Base-by-base conservation (phyloP, 2,888 invertebrate species). In the Aromia moschata region DNA sequence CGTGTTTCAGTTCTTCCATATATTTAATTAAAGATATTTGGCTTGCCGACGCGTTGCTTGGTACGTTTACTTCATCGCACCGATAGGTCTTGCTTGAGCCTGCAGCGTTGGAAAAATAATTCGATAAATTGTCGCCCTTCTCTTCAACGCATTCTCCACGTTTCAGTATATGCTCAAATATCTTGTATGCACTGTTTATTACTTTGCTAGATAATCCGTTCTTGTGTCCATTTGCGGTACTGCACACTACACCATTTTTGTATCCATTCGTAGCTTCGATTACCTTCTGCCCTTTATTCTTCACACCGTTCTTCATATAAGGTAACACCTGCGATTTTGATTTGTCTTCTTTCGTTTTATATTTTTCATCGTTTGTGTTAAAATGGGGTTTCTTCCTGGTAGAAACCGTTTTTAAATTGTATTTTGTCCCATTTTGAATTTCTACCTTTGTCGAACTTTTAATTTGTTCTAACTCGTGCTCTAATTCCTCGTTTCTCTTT, bases 401-500 rank as follows among this genome's bases (percentile, higher is more conserved):
- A 5, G 37, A 15, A n/a, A 38, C 30, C 15, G 38, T 18, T 30
- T 38, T 15, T 3, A 43, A 18, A n/a, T 38, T 20, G 16, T 18
- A 37, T 15, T 40, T 16, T n/a, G 33, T 10, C 5, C 18, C n/a
- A 11, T 25, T 55, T 10, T 59, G 56, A 16, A 20, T 45, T 12
- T 63, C 57, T 20, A 61, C 20, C 45, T 57, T 62, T 9, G 63
- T 62, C 11, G 51, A 56, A 4, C 70, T 68, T 64, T 84, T 83
- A 5, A 85, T 80, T 54, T 83, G 82, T 67, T 85, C 83, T 72
- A 89, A 82, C 77, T 87, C 86, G 12, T 84, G 80, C 47, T 86
- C 85, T 2, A 89, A 80, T 70, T 85, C 85, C 59, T 83, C 79
- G 71, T 88, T 89, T 20, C 86, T 75, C 67, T 84, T 84, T 71